These are phyloP conservation scores for Phyllostomus hastatus DNA, from an alignment of 2,113 vertebrate genomes.

Conservation along the genomic window DNA sequence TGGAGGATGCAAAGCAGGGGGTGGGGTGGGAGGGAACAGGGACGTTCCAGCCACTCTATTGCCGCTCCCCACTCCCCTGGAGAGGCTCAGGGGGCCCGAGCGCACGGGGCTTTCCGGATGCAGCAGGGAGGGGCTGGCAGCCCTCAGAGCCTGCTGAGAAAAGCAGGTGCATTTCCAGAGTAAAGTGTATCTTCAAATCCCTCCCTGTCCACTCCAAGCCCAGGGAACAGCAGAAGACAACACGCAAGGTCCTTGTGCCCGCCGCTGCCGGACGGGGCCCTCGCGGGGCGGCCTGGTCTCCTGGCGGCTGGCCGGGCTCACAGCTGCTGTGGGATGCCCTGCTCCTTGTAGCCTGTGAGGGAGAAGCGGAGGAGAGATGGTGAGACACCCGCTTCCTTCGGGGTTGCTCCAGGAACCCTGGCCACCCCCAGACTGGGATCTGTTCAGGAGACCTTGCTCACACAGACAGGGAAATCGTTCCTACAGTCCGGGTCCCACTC, in stretches of 20 bases:
- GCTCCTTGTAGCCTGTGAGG: conserved; percentile 90
- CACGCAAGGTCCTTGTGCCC: conserved; percentile 62
- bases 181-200: conserved; percentile 50
- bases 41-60: not conserved
- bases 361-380: conserved; percentile 12
- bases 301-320: conserved; percentile 77
- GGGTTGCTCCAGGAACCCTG: not conserved
- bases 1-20: accelerated
- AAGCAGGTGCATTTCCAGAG: conserved; percentile 41
- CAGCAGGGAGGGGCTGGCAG: not conserved
- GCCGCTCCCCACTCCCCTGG: not conserved
- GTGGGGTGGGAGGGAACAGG: not conserved
- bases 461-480: not conserved
- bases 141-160: conserved; percentile 29
- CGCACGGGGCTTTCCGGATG: not conserved
- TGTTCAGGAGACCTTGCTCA: not conserved
- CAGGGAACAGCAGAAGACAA: conserved; percentile 74
- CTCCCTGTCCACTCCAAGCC: conserved; percentile 21
- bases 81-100: accelerated
- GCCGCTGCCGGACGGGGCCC: conserved; percentile 60
- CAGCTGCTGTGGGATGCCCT: conserved; percentile 91
- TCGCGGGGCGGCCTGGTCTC: conserved; percentile 54
- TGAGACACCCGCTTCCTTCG: not conserved
- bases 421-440: not conserved
- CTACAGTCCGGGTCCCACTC: not conserved